A percentile compares a stretch with the other conserved stretches of the same genome.
Conservation (phyloP, 2,888 invertebrate genomes). For the Bimastos eiseni region DNA sequence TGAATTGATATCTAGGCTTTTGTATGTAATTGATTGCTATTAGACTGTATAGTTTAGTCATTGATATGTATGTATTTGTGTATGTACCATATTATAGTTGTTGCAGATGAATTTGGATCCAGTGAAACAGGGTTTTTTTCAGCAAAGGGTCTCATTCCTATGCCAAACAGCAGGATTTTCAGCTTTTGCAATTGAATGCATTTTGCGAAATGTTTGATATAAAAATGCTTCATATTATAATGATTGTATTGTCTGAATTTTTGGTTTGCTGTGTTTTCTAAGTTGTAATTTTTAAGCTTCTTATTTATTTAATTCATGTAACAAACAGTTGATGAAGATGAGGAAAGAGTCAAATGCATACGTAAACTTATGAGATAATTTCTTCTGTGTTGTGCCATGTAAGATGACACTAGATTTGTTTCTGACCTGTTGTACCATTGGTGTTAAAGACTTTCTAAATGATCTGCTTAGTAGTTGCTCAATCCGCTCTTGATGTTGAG, state of each 20-base stretch:
- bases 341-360: too few relatives aligned
- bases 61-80: background rate
- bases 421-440: background rate
- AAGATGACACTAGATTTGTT: background rate
- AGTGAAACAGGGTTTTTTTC: background rate
- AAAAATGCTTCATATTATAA: background rate
- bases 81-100: too few relatives aligned
- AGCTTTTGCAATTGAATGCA: background rate
- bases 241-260: background rate
- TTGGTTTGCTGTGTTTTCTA: background rate
- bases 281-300: background rate
- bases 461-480: background rate
- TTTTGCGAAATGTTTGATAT: background rate
- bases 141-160: background rate
- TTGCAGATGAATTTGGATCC: background rate
- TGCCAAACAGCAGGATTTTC: background rate
- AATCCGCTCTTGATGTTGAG: background rate
- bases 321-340: background rate
- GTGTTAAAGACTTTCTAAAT: background rate
- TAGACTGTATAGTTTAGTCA: background rate
- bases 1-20: background rate
- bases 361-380: background rate
- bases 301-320: background rate
- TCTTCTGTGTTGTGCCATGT: background rate
- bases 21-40: background rate